Conservation (phyloP, 2,797 vertebrate genomes). For the Merluccius polli region DNA sequence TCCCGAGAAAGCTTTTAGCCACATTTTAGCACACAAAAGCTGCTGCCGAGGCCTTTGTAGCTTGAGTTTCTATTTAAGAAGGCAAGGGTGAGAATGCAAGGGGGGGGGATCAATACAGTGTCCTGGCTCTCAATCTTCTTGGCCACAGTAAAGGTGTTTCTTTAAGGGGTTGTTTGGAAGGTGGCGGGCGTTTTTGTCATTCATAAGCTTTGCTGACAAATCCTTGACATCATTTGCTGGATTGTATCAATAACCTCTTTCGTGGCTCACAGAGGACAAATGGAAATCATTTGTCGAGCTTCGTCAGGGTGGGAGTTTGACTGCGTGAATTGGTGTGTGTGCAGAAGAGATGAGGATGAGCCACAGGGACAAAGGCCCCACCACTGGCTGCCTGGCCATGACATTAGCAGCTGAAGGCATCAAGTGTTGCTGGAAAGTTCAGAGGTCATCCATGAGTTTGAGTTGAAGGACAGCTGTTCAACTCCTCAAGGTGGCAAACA, state of each 20-base stretch:
- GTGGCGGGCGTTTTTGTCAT: conserved; percentile 85
- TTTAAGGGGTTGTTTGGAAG: conserved; percentile 44
- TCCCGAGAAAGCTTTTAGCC: conserved; percentile 89
- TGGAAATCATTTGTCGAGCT: conserved; percentile 96
- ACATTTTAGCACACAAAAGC: conserved; percentile 96
- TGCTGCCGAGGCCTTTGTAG: conserved; percentile 88
- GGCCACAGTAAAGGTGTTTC: conserved; percentile 84
- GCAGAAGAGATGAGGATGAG: conserved; percentile 41
- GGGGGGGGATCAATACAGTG: conserved; percentile 90
- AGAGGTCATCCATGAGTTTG: conserved; percentile 75
- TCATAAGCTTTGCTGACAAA: conserved; percentile 97
- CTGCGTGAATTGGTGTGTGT: conserved; percentile 14
- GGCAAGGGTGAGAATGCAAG: conserved; percentile 63
- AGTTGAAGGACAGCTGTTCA: conserved; percentile 78
- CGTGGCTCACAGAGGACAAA: conserved; percentile 89
- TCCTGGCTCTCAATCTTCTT: conserved; percentile 92
- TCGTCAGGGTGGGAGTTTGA: conserved; percentile 53
- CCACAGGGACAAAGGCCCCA: conserved; percentile 78
- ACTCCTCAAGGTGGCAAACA: not conserved
- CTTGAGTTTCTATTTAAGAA: conserved; percentile 92
- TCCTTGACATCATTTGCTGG: conserved; percentile 94
- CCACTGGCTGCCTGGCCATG: conserved; percentile 69
- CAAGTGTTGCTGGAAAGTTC: conserved; percentile 80
- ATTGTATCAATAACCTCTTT: conserved; percentile 96
- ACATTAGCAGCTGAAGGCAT: conserved; percentile 89